Base-by-base conservation (phyloP, 2,888 invertebrate species). In the Microplitis manilae region DNA sequence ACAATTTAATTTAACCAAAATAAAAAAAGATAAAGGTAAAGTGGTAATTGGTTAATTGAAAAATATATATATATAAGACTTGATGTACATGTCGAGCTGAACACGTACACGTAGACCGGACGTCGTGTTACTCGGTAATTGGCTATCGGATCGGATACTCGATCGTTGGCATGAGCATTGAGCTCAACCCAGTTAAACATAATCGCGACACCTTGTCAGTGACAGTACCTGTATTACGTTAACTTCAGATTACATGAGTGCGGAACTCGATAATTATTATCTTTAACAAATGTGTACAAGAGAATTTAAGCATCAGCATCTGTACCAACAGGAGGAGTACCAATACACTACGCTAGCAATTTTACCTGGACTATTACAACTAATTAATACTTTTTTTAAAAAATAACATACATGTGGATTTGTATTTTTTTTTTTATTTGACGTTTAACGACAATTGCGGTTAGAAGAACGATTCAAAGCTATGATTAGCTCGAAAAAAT, bases 141-240 rank as follows among this genome's bases (percentile, higher is more conserved):
- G 87, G 83, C 81, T 87, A 86, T 87, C 84, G 87, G 83, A 85
- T 86, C 83, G 81, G 81, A 84, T 83, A 82, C 81, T 79, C 82
- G 84, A 84, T 86, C 84, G 74, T 72, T 75, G 73, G 68, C 68
- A 72, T 60, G 73, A 77, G 81, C 80, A 81, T 81, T 79, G 77
- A 80, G 75, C 75, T 72, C 77, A 65, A 69, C 77, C 79, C 80
- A 79, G 79, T 82, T 79, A 79, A 80, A 86, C 85, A 87, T 87
- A 87, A 87, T 87, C 85, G 84, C 80, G 81, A 87, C 87, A 87
- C 84, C 83, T 86, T 85, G 86, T 87, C 82, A 81, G 61, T 68
- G 61, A 77, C 80, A 74, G 74, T 79, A 81, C 81, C 82, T 77
- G 62, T 76, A 77, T 79, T 75, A 82, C 81, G 81, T 72, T 79